These are phyloP conservation scores for Gambusia holbrooki DNA, from an alignment of 2,113 vertebrate genomes.

Conservation along the genomic window DNA sequence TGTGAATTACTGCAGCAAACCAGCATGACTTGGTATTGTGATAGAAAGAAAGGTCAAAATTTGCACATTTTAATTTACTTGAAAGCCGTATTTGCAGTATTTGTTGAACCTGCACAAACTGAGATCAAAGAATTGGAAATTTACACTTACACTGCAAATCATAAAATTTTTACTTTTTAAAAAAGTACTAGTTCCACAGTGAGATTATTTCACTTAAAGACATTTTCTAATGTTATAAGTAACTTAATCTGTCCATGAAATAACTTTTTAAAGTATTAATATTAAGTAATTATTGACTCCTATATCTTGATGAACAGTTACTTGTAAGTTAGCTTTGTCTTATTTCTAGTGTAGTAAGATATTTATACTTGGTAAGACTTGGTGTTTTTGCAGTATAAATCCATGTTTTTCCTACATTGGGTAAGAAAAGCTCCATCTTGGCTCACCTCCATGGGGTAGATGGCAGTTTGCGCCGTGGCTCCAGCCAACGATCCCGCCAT, in stretches of 20 bases:
- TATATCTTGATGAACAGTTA: too few species aligned
- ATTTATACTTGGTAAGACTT: too few species aligned
- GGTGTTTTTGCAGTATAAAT: not conserved
- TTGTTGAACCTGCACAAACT: not conserved
- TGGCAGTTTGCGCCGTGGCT: slow-evolving; percentile 93
- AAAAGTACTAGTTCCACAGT: too few species aligned
- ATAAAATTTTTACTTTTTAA: too few species aligned
- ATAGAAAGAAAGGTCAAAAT: not conserved
- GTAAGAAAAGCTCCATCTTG: not conserved
- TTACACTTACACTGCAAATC: not conserved
- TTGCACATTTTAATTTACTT: too few species aligned
- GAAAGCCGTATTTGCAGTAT: not conserved
- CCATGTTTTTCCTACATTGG: not conserved
- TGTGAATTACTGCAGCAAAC: not conserved
- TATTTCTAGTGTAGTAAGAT: too few species aligned
- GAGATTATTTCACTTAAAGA: too few species aligned
- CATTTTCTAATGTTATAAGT: too few species aligned
- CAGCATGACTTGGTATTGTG: not conserved
- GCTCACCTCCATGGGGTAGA: slow-evolving; percentile 97
- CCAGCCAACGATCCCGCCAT: slow-evolving; percentile 95
- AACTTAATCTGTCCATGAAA: too few species aligned
- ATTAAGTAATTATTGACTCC: too few species aligned
- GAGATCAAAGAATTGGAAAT: not conserved
- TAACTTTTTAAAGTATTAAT: too few species aligned
- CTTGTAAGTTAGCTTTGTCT: too few species aligned